Base-by-base conservation (phyloP, 1,140 invertebrate species). In the Stegodyphus dumicola region DNA sequence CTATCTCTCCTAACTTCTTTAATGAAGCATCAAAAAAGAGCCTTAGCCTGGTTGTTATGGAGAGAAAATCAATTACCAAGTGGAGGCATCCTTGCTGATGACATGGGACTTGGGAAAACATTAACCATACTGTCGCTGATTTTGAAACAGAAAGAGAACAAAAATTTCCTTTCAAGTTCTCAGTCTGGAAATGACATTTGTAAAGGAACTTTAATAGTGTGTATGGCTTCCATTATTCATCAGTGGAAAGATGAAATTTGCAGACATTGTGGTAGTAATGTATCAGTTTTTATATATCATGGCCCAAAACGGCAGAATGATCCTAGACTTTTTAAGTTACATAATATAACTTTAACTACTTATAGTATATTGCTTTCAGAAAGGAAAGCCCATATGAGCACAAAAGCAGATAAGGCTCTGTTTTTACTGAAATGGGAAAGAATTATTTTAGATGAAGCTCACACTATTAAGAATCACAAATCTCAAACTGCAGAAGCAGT, bases 31-130 rank as follows among this genome's bases (percentile, higher is more conserved):
- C 98, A 99, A 90, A 92, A 93, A 88, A 93, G 95, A 88, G 97
- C 96, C 3, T 90, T 99, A 0, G 93, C 94, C 11, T 99, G 97
- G 97, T 91, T 99, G 77, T 86, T 93, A 0, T 99, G 96, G 96
- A 91, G 97, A 70, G 97, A 99, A 91, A 91, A 91, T 7, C 95
- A 97, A 90, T 92, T 92, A 87, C 96, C 97, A 0, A 89, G 93
- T 65, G 97, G 96, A 9, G 97, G 96, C 3, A 94, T 96, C 64
- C 90, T 95, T 64, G 96, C 96, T 76, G 97, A 98, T 92, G 97
- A 98, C 90, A 99, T 99, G 97, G 97, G 97, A 52, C 89, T 93
- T 0, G 96, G 96, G 0, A 98, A 99, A 91, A 99, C 97, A 0
- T 90, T 99, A 6, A 96, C 95, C 0, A 97, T 98, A 94, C 96